A percentile compares a stretch with the other conserved stretches of the same genome.
phyloP scores from a whole-genome alignment of 2,113 vertebrate genomes.

The Glareola pratincola region DNA sequence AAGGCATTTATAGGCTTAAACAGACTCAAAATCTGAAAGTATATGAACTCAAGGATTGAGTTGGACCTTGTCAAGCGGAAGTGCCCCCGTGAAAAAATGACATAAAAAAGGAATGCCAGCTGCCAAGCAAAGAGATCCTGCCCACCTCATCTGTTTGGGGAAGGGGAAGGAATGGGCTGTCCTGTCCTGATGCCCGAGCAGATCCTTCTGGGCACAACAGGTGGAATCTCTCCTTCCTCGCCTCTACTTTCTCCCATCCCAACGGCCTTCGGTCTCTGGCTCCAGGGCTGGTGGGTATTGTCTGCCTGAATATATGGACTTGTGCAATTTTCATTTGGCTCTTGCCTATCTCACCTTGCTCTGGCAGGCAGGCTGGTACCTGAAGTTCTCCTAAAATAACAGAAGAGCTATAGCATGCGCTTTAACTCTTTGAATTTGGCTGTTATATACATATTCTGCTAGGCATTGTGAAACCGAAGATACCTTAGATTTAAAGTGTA shows the following conservation, averaged over 20 bases:
- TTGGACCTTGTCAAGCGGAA: neutral
- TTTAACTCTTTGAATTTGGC: neutral
- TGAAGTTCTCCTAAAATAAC: neutral
- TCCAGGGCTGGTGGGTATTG: neutral
- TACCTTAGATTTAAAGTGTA: neutral
- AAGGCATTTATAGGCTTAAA: neutral
- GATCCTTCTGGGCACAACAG: neutral
- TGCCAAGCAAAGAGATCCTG: neutral
- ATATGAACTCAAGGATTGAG: neutral
- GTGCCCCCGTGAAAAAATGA: neutral
- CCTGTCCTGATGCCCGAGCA: neutral
- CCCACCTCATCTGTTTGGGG: neutral
- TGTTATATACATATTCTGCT: neutral
- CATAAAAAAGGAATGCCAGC: neutral
- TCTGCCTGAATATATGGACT: neutral
- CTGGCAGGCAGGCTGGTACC: neutral
- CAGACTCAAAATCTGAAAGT: neutral
- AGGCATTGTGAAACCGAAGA: neutral
- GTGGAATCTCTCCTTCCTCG: neutral
- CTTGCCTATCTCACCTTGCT: neutral
- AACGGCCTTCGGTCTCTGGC: neutral
- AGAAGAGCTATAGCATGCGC: neutral
- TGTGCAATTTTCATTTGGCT: neutral
- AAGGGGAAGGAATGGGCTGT: neutral
- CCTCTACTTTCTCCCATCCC: neutral